Evolutionary conservation across 2,113 vertebrate genomes (phyloP).

Genomic region (Myiozetetes cayanensis): DNA sequence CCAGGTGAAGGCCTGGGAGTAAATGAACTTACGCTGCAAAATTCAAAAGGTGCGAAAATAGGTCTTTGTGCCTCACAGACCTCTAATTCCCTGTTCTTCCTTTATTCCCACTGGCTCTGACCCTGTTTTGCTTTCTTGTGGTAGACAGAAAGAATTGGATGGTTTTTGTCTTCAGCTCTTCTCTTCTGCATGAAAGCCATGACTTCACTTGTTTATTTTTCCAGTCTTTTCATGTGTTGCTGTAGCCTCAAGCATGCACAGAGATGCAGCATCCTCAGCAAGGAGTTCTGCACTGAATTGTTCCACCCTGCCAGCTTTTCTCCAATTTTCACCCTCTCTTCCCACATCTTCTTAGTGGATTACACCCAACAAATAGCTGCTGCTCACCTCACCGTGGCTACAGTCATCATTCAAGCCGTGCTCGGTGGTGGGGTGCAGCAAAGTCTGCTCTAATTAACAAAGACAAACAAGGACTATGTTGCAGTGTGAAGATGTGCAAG

Average conservation of each 20-base stretch:
- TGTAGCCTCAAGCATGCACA: neutral
- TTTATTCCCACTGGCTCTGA: neutral
- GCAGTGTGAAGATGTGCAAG: neutral
- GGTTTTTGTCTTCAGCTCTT: neutral
- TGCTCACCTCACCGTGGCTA: neutral
- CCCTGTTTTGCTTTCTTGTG: neutral
- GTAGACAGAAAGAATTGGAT: neutral
- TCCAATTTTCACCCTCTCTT: neutral
- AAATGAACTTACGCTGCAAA: neutral
- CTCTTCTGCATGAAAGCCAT: neutral
- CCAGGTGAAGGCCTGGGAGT: neutral
- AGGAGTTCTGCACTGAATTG: neutral
- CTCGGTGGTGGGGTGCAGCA: neutral
- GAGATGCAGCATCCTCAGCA: neutral
- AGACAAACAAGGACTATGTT: neutral
- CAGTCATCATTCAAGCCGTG: neutral
- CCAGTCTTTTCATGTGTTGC: neutral
- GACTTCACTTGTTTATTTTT: neutral
- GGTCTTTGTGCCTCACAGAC: neutral
- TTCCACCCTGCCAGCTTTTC: neutral
- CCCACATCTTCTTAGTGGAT: neutral
- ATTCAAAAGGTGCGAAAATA: neutral
- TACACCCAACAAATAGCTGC: neutral
- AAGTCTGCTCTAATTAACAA: neutral
- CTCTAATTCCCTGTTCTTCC: neutral